Base-by-base conservation (phyloP, 2,888 invertebrate species). In the Monoplex corrugatus region DNA sequence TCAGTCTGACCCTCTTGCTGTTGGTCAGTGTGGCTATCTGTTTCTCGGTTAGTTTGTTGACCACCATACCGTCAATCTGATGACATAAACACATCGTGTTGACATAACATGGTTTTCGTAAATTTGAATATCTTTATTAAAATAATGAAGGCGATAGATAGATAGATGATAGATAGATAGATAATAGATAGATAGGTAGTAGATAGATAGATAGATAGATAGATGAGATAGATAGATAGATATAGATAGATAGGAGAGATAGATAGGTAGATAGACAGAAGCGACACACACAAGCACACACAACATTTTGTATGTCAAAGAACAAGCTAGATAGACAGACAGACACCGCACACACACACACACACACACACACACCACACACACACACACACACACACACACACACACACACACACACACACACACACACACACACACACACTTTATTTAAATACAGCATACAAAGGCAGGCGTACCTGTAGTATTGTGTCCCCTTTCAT, bases 51-150 rank as follows among this genome's bases (percentile, higher is more conserved):
- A 94, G 86, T 45, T 91, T 91, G 84, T 91, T 88, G 19, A 93
- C 93, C 90, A 90, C 91, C 35, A 94, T 92, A 28, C 92, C 92
- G 86, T 94, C 94, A 91, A 94, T 92, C 94, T 94, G 91, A 8
- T 2, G 35, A 72, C 63, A 28, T 6, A 68, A 6, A 23, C 28
- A 68, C 28, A 68, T 23, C 19, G n/a, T 68, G 63, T n/a, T 8
- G 8, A 50, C 50, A 50, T 50, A 50, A 13, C 8, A 13, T 13
- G 8, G 19, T 50, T 13, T 50, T 13, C 19, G 19, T 50, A 50
- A 13, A 50, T 50, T 13, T 50, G 19, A 13, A 50, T 50, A 50
- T 50, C 8, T 50, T 13, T 50, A 50, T 50, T 13, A 13, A 50
- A 13, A 50, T 19, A 50, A 50, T 50, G 50, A 50, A 13, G 8